Percentiles rank a stretch among this genome's conserved stretches.
Conservation (phyloP, 2,113 vertebrate species). For the Hippocampus comes region DNA sequence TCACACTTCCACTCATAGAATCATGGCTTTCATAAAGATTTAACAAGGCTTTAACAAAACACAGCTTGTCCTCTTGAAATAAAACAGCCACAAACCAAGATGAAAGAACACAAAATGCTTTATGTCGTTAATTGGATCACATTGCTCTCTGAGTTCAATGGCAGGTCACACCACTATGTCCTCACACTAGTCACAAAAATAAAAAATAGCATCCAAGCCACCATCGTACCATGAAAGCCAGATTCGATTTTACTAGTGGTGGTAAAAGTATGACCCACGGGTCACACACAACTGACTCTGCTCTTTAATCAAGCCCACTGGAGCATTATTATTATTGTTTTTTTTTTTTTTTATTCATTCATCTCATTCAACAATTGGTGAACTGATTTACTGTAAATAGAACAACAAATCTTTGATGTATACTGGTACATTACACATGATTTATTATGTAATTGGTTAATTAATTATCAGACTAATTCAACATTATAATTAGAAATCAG, state of each 20-base stretch:
- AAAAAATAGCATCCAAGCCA: neutral
- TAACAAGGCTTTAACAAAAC: neutral
- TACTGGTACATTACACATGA: no score
- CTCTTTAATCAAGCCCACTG: neutral
- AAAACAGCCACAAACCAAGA: neutral
- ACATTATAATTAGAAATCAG: no score
- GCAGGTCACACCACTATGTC: neutral
- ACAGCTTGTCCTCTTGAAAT: neutral
- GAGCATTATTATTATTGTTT: neutral
- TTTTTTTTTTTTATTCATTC: neutral
- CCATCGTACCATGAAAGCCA: neutral
- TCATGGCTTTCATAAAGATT: neutral
- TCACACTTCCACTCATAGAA: neutral
- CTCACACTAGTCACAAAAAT: neutral
- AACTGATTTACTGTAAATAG: neutral
- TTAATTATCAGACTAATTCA: no score
- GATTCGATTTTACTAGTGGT: neutral
- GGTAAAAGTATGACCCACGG: neutral
- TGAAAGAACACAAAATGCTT: neutral
- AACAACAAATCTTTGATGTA: no score
- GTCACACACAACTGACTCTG: neutral
- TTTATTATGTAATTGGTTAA: no score
- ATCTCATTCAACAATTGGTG: neutral
- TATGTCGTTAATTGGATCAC: neutral
- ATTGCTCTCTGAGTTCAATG: neutral